phyloP scores from a whole-genome alignment of 2,888 invertebrate genomes.

The Gibbula magus region DNA sequence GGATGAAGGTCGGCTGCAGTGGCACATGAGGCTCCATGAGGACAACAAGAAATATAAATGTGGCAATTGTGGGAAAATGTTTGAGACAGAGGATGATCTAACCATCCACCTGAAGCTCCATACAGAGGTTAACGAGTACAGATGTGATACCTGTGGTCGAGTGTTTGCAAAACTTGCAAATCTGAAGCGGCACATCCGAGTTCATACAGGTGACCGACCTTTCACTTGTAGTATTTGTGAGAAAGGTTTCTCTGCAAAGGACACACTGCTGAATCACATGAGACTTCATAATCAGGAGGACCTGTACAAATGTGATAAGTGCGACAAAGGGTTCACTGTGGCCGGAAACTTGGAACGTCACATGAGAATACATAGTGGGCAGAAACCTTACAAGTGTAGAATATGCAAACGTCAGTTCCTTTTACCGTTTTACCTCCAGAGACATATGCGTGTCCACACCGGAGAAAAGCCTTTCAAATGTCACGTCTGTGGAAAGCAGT shows the following conservation, averaged over 20 bases:
- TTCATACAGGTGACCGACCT: slow-evolving; percentile 1
- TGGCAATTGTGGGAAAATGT: not conserved
- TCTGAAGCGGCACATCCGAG: not conserved
- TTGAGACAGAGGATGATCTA: not conserved
- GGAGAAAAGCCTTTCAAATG: slow-evolving; percentile 5
- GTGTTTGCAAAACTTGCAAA: slow-evolving; percentile 6
- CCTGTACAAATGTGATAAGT: slow-evolving; percentile 10
- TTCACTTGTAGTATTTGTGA: not conserved
- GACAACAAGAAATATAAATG: not conserved
- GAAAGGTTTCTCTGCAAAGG: slow-evolving; percentile 7
- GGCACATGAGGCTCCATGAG: not conserved
- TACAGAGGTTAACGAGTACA: not conserved
- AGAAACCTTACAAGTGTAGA: slow-evolving; percentile 4
- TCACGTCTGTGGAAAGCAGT: slow-evolving; percentile 2
- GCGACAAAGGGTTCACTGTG: slow-evolving; percentile 8
- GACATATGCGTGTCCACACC: not conserved
- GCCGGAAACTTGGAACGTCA: slow-evolving; percentile 9
- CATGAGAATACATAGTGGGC: slow-evolving; percentile 2
- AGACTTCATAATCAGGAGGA: not conserved
- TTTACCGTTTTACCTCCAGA: not conserved
- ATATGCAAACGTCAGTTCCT: not conserved
- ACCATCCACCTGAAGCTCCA: not conserved
- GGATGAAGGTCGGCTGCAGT: not conserved
- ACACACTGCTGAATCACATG: slow-evolving; percentile 4
- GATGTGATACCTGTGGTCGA: not conserved